A percentile compares a stretch with the other conserved stretches of the same genome.
Evolutionary conservation across 2,888 invertebrate genomes (phyloP).

Genomic region (Meloe dianella): DNA sequence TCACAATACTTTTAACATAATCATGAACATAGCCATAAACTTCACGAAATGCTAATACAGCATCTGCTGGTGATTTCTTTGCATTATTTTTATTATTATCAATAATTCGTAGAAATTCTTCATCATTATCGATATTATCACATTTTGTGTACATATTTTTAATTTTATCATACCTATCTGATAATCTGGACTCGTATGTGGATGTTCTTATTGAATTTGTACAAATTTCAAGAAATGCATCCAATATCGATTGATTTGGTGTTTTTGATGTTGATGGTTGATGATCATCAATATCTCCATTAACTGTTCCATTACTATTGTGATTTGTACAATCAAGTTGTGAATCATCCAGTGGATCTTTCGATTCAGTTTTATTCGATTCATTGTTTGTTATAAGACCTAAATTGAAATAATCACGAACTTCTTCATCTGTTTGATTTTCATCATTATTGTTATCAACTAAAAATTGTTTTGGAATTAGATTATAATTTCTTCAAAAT

Average conservation of each 20-base stretch:
- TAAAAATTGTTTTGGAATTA: background rate
- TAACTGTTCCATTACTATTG: background rate
- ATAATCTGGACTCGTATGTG: conserved; percentile 15
- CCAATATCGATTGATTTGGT: conserved; percentile 12
- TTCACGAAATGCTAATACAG: conserved; percentile 43
- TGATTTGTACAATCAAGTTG: no score
- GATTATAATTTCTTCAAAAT: background rate
- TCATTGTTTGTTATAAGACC: background rate
- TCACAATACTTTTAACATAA: conserved; percentile 26
- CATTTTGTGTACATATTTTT: conserved; percentile 17
- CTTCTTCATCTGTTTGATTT: background rate
- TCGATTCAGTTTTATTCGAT: background rate
- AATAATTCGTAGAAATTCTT: conserved; percentile 35
- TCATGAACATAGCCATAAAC: conserved; percentile 35
- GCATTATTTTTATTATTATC: conserved; percentile 31
- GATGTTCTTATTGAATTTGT: conserved; percentile 13
- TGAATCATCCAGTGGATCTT: no score
- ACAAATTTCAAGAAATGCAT: conserved; percentile 24
- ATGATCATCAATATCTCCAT: background rate
- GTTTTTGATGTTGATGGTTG: conserved; percentile 21
- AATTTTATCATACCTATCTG: conserved; percentile 17
- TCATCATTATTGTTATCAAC: background rate
- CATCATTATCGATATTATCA: conserved; percentile 14
- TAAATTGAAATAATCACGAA: conserved; percentile 3
- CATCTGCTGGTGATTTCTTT: conserved; percentile 32